Evolutionary conservation across 30 jellyfish, hydroid and myxozoan species (phyloP), one percentile per base, ranked within the genome.

Genomic region (Turritopsis dohrnii): DNA sequence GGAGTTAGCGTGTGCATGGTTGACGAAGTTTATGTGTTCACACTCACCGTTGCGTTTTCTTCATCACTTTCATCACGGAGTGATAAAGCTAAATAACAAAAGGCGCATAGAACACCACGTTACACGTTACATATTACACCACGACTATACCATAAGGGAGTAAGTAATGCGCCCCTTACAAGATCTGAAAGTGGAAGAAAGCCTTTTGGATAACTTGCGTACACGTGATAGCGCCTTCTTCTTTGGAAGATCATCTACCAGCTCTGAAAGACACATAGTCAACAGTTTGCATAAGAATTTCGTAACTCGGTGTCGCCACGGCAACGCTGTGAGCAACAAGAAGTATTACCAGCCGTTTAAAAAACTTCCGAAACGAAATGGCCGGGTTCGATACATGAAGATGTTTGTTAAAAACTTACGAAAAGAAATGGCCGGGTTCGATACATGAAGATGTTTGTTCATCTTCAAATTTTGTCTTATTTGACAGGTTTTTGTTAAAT

Each of bases 191-290:
- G 77, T 69, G 9, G 94, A 86, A 1, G 96, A 89, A 52, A 89
- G 96, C 60, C 96, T 29, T 72, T 81, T 76, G 22, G 96, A 84
- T 28, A 84, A 28, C 29, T 91, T 84, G 30, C 79, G 85, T 0
- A 65, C 90, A 52, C 89, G 85, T 1, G 96, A 89, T 28, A 88
- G 84, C 60, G 79, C 74, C 52, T 85, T 80, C 65, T 76, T 84
- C 66, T 24, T 84, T 29, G 76, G 82, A 65, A 28, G 29, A 21
- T 87, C 81, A 21, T 81, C 84, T 52, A 31, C 71, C 52, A 31
- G 77, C 21, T 29, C 87, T 18, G 75, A 69, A 69, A 69, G 77
- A 41, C 5, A 41, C 60, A 41, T 13, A 5, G 13, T 41, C 9
- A 41, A 41, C 60, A 41, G 13, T n/a, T n/a, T n/a, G n/a, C n/a